A percentile compares a stretch with the other conserved stretches of the same genome.
These are phyloP conservation scores for Aporophyla nigra DNA, from an alignment of 2,888 invertebrate species.

Conservation along the genomic window DNA sequence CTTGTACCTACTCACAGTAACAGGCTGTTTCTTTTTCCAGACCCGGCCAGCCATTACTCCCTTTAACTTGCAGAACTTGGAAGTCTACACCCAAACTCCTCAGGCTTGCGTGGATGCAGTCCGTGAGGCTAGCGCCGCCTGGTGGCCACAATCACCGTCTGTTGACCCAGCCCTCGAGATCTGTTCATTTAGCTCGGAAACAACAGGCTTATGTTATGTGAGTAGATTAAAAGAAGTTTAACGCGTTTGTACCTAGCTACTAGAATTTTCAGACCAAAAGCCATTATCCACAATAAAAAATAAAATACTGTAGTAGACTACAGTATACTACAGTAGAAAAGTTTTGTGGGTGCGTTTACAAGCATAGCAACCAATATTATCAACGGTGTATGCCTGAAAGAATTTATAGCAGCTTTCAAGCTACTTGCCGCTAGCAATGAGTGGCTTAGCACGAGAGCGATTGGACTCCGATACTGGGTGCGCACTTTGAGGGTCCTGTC, in stretches of 20 bases:
- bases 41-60: conserved; percentile 49
- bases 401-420: background rate
- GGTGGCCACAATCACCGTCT: conserved; percentile 26
- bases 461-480: background rate
- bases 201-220: conserved; percentile 70
- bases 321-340: background rate
- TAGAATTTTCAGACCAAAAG: background rate
- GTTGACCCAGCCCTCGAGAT: conserved; percentile 63
- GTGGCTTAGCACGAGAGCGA: background rate
- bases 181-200: conserved; percentile 65
- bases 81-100: conserved; percentile 65
- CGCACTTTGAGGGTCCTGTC: no score
- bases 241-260: background rate
- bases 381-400: background rate
- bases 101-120: conserved; percentile 59
- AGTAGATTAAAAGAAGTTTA: conserved; percentile 45
- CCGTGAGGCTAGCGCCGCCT: conserved; percentile 1
- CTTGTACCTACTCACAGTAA: background rate
- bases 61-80: conserved; percentile 64
- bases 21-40: conserved; percentile 35
- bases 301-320: background rate
- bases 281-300: no score
- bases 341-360: background rate
- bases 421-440: background rate
- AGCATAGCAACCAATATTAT: background rate